phyloP scores from a whole-genome alignment of 2,113 vertebrate genomes.

The Sander vitreus region DNA sequence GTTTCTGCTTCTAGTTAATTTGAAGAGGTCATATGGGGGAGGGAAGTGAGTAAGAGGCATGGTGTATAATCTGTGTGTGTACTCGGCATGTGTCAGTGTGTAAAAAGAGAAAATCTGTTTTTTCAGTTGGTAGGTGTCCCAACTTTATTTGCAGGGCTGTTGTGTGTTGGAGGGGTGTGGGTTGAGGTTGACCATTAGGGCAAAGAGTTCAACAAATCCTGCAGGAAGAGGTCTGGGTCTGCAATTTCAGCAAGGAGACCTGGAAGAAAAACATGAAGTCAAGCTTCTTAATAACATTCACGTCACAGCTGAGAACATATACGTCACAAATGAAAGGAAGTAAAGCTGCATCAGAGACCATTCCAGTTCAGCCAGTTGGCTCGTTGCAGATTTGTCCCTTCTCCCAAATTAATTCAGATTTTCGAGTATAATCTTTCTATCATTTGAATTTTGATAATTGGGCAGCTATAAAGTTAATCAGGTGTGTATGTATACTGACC shows the following conservation, averaged over 20 bases:
- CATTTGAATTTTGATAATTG: neutral
- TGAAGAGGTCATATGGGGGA: conserved; percentile 62
- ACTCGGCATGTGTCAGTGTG: conserved; percentile 44
- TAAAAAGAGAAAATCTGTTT: conserved; percentile 22
- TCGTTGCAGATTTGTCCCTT: neutral
- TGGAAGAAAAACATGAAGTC: conserved; percentile 64
- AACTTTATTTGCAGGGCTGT: conserved; percentile 45
- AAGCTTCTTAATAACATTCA: neutral
- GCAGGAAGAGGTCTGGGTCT: conserved; percentile 94
- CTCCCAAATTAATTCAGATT: neutral
- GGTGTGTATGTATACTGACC: conserved; percentile 84
- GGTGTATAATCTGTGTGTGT: conserved; percentile 55
- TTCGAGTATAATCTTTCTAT: neutral
- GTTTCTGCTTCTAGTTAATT: conserved; percentile 72
- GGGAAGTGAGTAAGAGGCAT: conserved; percentile 64
- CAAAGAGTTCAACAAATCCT: conserved; percentile 95
- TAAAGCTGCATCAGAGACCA: conserved; percentile 1
- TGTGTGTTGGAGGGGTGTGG: conserved; percentile 49
- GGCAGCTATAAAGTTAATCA: neutral
- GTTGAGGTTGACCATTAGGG: conserved; percentile 85
- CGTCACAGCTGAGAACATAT: neutral
- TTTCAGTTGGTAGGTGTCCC: conserved; percentile 60
- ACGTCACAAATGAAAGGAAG: too few relatives aligned
- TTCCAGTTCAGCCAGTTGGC: neutral
- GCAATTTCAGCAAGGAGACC: conserved; percentile 94